These are phyloP conservation scores for Limnephilus rhombicus DNA, from an alignment of 2,888 invertebrate genomes.

Conservation along the genomic window DNA sequence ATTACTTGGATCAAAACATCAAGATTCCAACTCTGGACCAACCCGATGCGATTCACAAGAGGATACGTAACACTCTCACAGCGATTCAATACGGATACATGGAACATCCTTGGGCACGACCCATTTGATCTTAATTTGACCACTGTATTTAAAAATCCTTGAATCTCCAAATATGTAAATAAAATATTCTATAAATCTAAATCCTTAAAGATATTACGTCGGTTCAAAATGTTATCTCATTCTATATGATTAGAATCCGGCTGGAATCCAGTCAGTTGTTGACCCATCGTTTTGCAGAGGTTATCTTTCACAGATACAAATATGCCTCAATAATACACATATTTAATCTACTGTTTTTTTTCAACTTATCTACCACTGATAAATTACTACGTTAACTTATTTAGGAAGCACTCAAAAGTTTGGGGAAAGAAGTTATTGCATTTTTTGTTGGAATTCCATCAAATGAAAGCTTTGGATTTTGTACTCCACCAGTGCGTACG, in stretches of 20 bases:
- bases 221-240: constrained; percentile 2
- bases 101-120: constrained; percentile 88
- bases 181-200: constrained; percentile 21
- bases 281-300: constrained; percentile 33
- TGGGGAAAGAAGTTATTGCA: neutral
- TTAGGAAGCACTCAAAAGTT: neutral
- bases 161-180: constrained; percentile 19
- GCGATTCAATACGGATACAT: constrained; percentile 95
- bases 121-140: constrained; percentile 70
- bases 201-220: neutral
- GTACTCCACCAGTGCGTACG: neutral
- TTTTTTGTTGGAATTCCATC: neutral
- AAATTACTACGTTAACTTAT: neutral
- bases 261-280: neutral
- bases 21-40: constrained; percentile 86
- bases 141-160: neutral
- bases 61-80: constrained; percentile 85
- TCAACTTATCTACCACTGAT: neutral
- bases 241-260: neutral
- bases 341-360: constrained; percentile 1
- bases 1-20: constrained; percentile 84
- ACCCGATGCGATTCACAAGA: constrained; percentile 83
- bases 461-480: neutral
- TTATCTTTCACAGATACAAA: constrained; percentile 21
- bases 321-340: neutral